Base-by-base conservation (phyloP, 1,140 invertebrate species). In the Limonius californicus region DNA sequence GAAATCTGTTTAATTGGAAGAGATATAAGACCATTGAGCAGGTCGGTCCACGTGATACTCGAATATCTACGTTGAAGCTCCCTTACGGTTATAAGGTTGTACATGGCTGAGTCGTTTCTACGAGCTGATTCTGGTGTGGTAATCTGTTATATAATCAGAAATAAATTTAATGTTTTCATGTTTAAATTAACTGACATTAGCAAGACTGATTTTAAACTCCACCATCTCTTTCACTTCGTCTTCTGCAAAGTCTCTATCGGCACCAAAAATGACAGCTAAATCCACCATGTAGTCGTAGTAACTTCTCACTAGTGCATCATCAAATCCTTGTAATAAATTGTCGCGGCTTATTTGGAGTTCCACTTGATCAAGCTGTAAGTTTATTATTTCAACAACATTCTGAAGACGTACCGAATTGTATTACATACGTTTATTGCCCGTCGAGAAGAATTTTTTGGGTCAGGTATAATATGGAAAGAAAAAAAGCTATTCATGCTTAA, bases 11-110 rank as follows among this genome's bases (percentile, higher is more conserved):
- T n/a, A n/a, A n/a, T n/a, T 32, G 27, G 27, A 32, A 32, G 4
- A 6, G 27, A 4, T 32, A 32, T 32, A 32, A 32, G 11, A 11
- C 11, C 27, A 32, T 32, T 32, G 11, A 32, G 4, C 4, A 32
- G 27, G 27, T 32, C 27, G 4, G 11, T 6, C 27, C 27, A 32
- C 11, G 4, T 32, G 4, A 32, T 32, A 32, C 11, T 11, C 4
- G 27, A 11, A 32, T 11, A 6, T 4, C 80, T 62, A 82, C 80
- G 23, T 83, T 74, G 84, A 6, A 97, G 73, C 59, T 96, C 84
- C 2, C 75, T 74, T 1, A 97, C 79, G 0, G 87, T 90, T 85
- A 94, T 94, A n/a, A 91, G 90, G 73, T 97, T 95, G 78, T 97
- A 97, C 1, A 96, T 80, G 60, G 89, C 87, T 2, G 91, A 90